These are phyloP conservation scores for Apistogramma diplotaenia DNA, from an alignment of 2,113 vertebrate genomes.

Conservation along the genomic window DNA sequence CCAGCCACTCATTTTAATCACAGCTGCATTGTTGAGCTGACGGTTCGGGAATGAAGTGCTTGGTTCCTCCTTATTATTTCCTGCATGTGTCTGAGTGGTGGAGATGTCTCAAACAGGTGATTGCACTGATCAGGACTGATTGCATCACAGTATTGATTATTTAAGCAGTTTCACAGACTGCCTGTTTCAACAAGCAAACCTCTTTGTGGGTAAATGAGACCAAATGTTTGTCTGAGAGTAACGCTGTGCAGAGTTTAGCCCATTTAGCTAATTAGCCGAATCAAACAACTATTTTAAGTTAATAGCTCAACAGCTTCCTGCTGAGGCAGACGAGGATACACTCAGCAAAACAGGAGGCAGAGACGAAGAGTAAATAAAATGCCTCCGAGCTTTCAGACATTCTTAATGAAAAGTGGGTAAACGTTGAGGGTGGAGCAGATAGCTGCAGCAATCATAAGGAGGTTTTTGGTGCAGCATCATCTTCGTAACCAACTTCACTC, in stretches of 20 bases:
- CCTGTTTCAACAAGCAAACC: neutral
- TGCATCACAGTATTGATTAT: neutral
- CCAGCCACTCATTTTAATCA: constrained; percentile 19
- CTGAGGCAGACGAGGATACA: neutral
- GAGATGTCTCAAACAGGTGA: neutral
- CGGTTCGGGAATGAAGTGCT: neutral
- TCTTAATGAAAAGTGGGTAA: neutral
- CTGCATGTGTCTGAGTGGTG: neutral
- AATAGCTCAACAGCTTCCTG: neutral
- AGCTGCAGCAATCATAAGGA: no score
- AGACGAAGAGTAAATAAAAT: neutral
- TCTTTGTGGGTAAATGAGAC: neutral
- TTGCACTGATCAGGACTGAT: neutral
- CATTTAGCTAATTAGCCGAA: neutral
- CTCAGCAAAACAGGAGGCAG: neutral
- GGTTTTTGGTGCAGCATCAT: no score
- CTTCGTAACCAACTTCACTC: no score
- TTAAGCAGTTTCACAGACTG: neutral
- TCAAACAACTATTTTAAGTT: neutral
- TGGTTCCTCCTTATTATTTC: neutral
- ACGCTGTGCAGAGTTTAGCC: neutral
- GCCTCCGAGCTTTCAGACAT: neutral
- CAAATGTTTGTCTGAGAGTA: neutral
- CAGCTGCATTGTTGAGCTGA: neutral
- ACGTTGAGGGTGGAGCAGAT: neutral